Percentiles rank a stretch among this genome's conserved stretches.
phyloP scores from a whole-genome alignment of 2,113 vertebrate genomes.

The Pteronura brasiliensis region DNA sequence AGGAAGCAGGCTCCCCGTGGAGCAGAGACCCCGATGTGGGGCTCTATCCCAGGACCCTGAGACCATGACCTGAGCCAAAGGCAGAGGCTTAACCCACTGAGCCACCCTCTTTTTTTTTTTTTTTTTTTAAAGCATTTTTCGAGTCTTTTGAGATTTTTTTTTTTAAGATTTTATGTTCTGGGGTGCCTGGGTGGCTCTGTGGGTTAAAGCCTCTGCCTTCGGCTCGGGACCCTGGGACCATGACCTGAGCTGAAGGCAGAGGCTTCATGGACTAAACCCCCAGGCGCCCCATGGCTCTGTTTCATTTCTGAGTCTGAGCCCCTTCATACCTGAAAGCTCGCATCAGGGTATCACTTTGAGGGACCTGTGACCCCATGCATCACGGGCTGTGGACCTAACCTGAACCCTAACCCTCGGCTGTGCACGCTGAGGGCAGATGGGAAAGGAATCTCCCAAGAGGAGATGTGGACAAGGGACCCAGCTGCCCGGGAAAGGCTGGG shows the following conservation, averaged over 20 bases:
- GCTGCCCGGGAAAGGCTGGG: too few relatives aligned
- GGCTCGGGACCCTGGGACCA: too few relatives aligned
- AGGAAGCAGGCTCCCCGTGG: too few relatives aligned
- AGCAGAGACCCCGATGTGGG: too few relatives aligned
- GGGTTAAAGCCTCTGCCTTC: too few relatives aligned
- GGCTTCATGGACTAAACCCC: background rate
- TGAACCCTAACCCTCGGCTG: background rate
- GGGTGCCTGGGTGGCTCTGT: too few relatives aligned
- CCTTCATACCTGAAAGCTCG: background rate
- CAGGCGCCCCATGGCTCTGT: background rate
- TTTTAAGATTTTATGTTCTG: too few relatives aligned
- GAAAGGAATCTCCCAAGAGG: background rate
- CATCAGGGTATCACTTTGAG: background rate
- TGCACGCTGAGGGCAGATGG: background rate
- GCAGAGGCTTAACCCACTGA: too few relatives aligned
- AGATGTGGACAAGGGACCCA: background rate
- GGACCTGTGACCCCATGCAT: rapidly evolving
- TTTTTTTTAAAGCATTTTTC: background rate
- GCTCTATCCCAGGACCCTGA: too few relatives aligned
- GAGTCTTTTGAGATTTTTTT: background rate
- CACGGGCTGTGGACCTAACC: background rate
- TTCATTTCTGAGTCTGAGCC: background rate
- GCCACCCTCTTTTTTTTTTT: too few relatives aligned
- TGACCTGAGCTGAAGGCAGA: background rate
- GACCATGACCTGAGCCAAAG: too few relatives aligned